Percentiles rank a stretch among this genome's conserved stretches.
Conservation (phyloP, 2,797 vertebrate species). For the Alfaro cultratus region DNA sequence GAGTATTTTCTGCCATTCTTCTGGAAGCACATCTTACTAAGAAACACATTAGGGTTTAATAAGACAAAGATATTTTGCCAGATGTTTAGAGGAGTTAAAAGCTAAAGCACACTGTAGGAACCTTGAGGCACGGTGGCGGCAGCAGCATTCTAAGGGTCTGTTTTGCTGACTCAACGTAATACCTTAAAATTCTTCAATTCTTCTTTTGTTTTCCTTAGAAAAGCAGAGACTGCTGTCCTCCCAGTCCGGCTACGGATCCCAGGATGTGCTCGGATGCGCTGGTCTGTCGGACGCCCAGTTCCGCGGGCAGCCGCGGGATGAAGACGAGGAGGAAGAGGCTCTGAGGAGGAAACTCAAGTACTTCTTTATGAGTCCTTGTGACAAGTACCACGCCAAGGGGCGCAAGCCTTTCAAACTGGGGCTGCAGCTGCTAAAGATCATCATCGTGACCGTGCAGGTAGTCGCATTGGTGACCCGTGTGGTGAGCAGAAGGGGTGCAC, state of each 20-base stretch:
- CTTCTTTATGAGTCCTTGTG: slow-evolving; percentile 95
- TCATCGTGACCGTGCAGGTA: slow-evolving; percentile 91
- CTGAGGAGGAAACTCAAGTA: slow-evolving; percentile 91
- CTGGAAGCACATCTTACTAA: not conserved
- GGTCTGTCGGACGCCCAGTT: slow-evolving; percentile 37
- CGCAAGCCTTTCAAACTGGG: slow-evolving; percentile 90
- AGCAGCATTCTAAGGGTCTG: not conserved
- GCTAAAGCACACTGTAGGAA: not conserved
- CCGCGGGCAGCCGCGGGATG: slow-evolving; percentile 46
- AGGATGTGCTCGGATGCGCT: slow-evolving; percentile 37
- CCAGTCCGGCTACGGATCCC: slow-evolving; percentile 77
- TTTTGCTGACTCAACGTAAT: not conserved
- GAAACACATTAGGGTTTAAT: not conserved
- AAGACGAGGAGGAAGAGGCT: slow-evolving; percentile 77
- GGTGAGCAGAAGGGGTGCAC: not conserved
- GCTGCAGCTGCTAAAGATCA: slow-evolving; percentile 91
- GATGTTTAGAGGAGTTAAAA: not conserved
- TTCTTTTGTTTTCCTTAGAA: slow-evolving; percentile 67
- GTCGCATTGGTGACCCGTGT: not conserved
- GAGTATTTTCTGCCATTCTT: not conserved
- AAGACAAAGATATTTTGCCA: not conserved
- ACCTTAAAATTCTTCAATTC: not conserved
- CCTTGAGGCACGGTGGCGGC: not conserved
- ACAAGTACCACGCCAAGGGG: slow-evolving; percentile 92
- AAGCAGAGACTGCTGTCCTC: slow-evolving; percentile 81